These are phyloP conservation scores for Microcebus tavaratra DNA, from an alignment of 2,113 vertebrate genomes.

Conservation along the genomic window DNA sequence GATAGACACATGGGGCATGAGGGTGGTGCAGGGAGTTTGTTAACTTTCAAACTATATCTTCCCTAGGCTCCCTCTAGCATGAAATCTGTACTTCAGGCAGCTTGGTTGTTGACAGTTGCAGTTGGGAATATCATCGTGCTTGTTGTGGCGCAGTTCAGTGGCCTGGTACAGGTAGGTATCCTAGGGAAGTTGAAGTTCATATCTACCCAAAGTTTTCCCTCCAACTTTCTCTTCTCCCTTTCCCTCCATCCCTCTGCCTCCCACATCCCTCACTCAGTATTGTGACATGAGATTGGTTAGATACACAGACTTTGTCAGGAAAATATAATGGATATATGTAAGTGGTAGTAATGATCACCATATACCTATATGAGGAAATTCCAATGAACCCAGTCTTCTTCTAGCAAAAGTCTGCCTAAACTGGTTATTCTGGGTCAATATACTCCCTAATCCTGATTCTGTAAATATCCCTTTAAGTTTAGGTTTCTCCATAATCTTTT, in stretches of 20 bases:
- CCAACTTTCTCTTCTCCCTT: background rate
- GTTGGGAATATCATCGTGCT: constrained; percentile 96
- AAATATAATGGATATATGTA: background rate
- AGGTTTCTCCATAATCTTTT: background rate
- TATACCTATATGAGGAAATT: background rate
- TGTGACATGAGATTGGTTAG: background rate
- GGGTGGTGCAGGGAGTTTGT: background rate
- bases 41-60: constrained; percentile 68
- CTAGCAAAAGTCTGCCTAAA: background rate
- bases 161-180: constrained; percentile 92
- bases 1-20: background rate
- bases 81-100: constrained; percentile 98
- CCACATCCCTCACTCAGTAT: background rate
- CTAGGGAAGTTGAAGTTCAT: background rate
- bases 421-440: background rate
- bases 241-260: background rate
- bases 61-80: constrained; percentile 95
- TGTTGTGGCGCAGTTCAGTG: constrained; percentile 93
- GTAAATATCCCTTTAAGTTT: background rate
- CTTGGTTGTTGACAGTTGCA: constrained; percentile 96
- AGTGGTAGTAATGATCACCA: background rate
- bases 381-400: background rate
- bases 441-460: background rate
- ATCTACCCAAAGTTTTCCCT: background rate
- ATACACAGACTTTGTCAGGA: background rate